Evolutionary conservation across 2,888 invertebrate species (phyloP), one percentile per base, ranked within the genome.

Genomic region (Catocala nupta): DNA sequence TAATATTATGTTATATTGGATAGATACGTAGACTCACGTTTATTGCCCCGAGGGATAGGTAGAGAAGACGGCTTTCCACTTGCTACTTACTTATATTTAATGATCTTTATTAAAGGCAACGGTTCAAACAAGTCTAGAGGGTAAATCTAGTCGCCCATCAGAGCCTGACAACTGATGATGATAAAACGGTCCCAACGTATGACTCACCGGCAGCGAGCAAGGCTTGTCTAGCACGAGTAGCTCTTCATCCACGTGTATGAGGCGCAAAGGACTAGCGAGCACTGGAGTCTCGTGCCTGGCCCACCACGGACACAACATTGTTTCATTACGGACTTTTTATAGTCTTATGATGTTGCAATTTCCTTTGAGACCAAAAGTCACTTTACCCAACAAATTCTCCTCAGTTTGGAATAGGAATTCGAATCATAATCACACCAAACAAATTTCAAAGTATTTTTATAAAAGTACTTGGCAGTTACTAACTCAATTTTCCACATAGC

Each of bases 181-280:
- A 76, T 63, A 82, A 84, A 84, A 83, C 80, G 82, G 83, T 81
- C 83, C 81, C 82, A 83, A 85, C 83, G 77, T 73, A 77, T 70
- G 88, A 96, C 96, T 96, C 96, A 97, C 97, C 95, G 98, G 98
- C 90, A 98, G 95, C 83, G 98, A 98, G 90, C 97, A 96, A 86
- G 98, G 98, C 95, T 98, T 98, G 95, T 98, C 97, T 95, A 98
- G 95, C 90, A 98, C 98, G 89, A 98, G 95, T 86, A 98, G 95
- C 88, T 98, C 97, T 83, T 97, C 97, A 90, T 96, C 97, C 90
- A 97, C 96, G 92, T 96, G 96, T 90, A 98, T 95, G 92, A 98
- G 96, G 95, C 96, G 96, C 93, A 98, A 96, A 89, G 95, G 95
- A 93, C 96, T 95, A 91, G 96, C 96, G 91, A 97, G 95, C 89